Conservation (phyloP, 2,797 vertebrate genomes). For the Tokudaia tokunoshimensis region DNA sequence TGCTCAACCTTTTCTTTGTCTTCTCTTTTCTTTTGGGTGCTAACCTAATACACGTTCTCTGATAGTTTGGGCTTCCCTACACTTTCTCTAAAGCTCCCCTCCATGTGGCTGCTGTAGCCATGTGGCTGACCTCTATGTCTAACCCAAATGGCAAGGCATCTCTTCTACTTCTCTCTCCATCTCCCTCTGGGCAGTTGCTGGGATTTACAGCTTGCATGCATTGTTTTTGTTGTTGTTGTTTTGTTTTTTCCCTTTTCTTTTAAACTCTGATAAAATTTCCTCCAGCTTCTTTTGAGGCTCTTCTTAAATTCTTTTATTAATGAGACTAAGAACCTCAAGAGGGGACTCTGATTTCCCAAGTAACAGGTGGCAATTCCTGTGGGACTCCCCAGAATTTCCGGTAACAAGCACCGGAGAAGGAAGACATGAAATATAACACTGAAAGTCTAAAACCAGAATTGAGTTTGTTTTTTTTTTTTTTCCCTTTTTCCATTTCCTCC, state of each 20-base stretch:
- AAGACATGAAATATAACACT: background rate
- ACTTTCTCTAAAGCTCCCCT: background rate
- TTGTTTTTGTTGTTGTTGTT: background rate
- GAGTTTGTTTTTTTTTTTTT: background rate
- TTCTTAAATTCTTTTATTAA: conserved; percentile 9
- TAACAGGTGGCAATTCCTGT: background rate
- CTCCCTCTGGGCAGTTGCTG: background rate
- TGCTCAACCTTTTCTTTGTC: background rate
- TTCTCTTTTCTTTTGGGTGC: background rate
- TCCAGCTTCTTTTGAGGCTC: background rate
- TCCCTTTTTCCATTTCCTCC: background rate
- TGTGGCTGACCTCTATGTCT: background rate
- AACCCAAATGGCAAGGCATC: background rate
- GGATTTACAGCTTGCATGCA: background rate
- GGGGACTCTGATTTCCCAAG: background rate
- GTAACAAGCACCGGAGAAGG: background rate
- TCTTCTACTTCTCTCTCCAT: background rate
- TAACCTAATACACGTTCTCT: background rate
- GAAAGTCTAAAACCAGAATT: background rate
- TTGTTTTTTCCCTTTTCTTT: background rate
- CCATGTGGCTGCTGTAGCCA: background rate
- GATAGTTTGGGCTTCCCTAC: background rate
- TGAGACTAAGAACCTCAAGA: background rate
- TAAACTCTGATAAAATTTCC: background rate
- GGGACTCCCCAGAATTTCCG: conserved; percentile 1